Conservation (phyloP, 1,140 invertebrate species). For the Drosophila albomicans region DNA sequence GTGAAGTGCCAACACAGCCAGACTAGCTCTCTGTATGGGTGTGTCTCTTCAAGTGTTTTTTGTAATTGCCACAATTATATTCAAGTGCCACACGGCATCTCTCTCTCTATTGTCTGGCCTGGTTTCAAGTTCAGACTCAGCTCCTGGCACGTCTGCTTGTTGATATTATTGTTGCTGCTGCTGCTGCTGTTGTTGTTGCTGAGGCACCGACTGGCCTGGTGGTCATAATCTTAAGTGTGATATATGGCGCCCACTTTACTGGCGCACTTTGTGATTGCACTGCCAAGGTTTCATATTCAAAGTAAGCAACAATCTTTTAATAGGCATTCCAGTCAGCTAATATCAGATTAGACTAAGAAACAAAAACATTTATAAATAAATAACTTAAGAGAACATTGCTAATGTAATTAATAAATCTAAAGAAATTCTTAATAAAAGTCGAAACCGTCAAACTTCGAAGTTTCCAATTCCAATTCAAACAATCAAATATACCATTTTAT, state of each 20-base stretch:
- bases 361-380: too few relatives aligned
- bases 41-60: conserved; percentile 19
- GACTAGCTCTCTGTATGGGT: conserved; percentile 19
- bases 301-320: conserved; percentile 37
- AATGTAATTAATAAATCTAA: too few relatives aligned
- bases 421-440: too few relatives aligned
- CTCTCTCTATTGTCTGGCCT: conserved; percentile 1
- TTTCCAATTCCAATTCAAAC: too few relatives aligned
- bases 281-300: conserved; percentile 31
- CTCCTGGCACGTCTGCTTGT: conserved; percentile 25
- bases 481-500: too few relatives aligned
- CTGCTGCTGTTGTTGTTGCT: background rate
- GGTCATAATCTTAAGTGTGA: conserved; percentile 54
- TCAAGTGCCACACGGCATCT: conserved; percentile 36
- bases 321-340: conserved; percentile 18
- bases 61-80: conserved; percentile 65
- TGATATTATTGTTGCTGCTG: background rate
- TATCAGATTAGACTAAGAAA: background rate
- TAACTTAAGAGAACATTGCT: too few relatives aligned
- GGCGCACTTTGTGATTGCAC: conserved; percentile 41
- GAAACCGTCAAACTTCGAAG: too few relatives aligned
- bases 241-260: conserved; percentile 37
- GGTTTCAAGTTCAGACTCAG: conserved; percentile 10
- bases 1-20: conserved; percentile 43
- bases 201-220: conserved; percentile 17